A percentile compares a stretch with the other conserved stretches of the same genome.
Evolutionary conservation across 2,113 vertebrate species (phyloP).

Genomic region (Phasianus colchicus): DNA sequence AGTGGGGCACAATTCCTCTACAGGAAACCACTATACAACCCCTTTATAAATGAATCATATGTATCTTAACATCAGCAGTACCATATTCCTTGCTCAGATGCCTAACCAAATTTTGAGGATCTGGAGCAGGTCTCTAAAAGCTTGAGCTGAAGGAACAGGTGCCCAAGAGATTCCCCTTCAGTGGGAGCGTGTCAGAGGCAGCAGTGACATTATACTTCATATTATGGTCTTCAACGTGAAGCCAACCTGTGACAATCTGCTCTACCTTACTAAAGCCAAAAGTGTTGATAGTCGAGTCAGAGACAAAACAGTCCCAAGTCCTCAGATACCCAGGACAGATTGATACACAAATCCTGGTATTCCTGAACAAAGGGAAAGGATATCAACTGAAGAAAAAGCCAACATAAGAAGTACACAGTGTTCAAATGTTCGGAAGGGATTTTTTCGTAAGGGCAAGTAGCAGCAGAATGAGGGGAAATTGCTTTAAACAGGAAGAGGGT

Average conservation of each 20-base stretch:
- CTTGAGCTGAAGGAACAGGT: neutral
- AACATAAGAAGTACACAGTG: neutral
- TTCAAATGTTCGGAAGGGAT: neutral
- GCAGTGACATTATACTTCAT: neutral
- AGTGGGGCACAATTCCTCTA: neutral
- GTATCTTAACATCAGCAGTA: neutral
- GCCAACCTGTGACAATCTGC: neutral
- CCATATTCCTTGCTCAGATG: rapidly evolving
- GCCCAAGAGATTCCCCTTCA: neutral
- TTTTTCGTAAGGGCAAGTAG: no score
- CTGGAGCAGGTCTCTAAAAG: neutral
- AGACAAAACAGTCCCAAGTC: neutral
- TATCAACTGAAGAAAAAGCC: neutral
- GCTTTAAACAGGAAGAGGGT: no score
- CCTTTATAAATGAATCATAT: neutral
- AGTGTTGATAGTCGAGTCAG: neutral
- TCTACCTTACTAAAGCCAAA: neutral
- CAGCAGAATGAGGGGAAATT: no score
- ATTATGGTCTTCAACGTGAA: neutral
- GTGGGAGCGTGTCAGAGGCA: neutral
- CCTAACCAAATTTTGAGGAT: neutral
- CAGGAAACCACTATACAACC: neutral
- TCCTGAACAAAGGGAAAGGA: neutral
- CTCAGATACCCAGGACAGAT: neutral
- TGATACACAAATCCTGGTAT: neutral